phyloP scores from a whole-genome alignment of 2,888 invertebrate species.

The Helleia helle region DNA sequence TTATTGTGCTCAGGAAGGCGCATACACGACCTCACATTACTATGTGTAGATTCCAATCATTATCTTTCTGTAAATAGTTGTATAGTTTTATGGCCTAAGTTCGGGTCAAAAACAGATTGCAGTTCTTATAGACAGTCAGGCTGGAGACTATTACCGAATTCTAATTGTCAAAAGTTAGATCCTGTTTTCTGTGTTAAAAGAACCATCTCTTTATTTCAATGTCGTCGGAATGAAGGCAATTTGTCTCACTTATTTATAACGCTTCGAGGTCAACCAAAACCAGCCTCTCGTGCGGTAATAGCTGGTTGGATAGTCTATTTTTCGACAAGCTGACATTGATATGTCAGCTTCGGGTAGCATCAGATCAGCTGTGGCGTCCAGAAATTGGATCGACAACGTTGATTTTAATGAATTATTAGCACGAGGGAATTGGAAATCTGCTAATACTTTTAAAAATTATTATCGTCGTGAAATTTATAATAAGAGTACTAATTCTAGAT shows the following conservation, averaged over 20 bases:
- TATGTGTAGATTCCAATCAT: not conserved
- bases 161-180: no score
- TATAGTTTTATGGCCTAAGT: no score
- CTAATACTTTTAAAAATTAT: slow-evolving; percentile 3
- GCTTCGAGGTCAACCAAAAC: not conserved
- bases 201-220: no score
- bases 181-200: no score
- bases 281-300: not conserved
- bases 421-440: slow-evolving; percentile 11
- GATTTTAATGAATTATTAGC: slow-evolving; percentile 10
- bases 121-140: no score
- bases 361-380: slow-evolving; percentile 23
- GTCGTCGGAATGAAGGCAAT: not conserved
- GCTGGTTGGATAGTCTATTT: not conserved
- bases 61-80: not conserved
- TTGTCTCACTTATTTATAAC: not conserved
- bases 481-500: no score
- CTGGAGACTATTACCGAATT: no score
- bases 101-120: no score
- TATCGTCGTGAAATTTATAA: not conserved
- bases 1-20: no score
- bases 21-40: no score
- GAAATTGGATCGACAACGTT: slow-evolving; percentile 15
- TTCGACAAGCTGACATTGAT: slow-evolving; percentile 18
- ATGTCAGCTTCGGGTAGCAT: slow-evolving; percentile 20